These are phyloP conservation scores for Kuschelorhynchus macadamiae DNA, from an alignment of 2,888 invertebrate genomes.

Conservation along the genomic window DNA sequence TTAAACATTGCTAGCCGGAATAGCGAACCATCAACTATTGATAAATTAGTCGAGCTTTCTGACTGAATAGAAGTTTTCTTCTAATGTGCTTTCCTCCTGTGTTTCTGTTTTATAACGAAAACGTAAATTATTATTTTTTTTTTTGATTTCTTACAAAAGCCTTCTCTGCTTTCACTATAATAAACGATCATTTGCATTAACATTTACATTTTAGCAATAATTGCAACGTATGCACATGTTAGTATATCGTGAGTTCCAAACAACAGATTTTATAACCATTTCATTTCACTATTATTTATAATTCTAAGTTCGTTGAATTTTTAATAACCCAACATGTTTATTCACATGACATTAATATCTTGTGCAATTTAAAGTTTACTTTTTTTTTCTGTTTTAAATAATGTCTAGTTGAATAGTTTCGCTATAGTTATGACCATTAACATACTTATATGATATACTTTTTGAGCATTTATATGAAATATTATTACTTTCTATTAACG, in stretches of 20 bases:
- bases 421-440: slow-evolving; percentile 27
- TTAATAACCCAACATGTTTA: not conserved
- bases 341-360: slow-evolving; percentile 12
- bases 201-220: slow-evolving; percentile 9
- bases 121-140: too few relatives aligned
- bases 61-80: too few relatives aligned
- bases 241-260: not conserved
- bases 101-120: too few relatives aligned
- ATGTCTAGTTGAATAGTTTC: slow-evolving; percentile 17
- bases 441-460: slow-evolving; percentile 32
- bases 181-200: slow-evolving; percentile 1
- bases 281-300: slow-evolving; percentile 1
- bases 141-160: too few relatives aligned
- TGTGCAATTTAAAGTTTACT: slow-evolving; percentile 9
- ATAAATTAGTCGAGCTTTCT: too few relatives aligned
- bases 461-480: slow-evolving; percentile 29
- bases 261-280: slow-evolving; percentile 3
- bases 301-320: not conserved
- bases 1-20: too few relatives aligned
- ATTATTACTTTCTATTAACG: slow-evolving; percentile 29
- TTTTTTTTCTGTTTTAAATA: not conserved
- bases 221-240: slow-evolving; percentile 5
- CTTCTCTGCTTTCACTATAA: not conserved
- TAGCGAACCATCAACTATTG: too few relatives aligned
- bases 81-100: too few relatives aligned